phyloP scores from a whole-genome alignment of 2,113 vertebrate species.

The Siphamia tubifer region DNA sequence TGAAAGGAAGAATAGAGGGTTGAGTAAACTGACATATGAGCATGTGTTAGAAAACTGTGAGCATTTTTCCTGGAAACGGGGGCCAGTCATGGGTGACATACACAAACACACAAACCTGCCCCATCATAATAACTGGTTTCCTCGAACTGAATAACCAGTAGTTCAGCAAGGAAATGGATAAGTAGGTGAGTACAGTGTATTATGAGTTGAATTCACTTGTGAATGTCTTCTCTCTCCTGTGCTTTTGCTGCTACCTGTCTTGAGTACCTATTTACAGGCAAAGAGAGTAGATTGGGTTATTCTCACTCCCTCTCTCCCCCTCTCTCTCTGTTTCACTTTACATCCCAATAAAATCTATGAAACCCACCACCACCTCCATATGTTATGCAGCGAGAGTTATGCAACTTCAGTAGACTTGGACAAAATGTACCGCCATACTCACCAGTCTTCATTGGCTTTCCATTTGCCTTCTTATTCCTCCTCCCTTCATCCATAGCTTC shows the following conservation, averaged over 20 bases:
- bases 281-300: neutral
- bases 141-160: slow-evolving; percentile 45
- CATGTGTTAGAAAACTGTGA: slow-evolving; percentile 39
- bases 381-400: slow-evolving; percentile 37
- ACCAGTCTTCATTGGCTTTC: slow-evolving; percentile 10
- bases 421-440: slow-evolving; percentile 50
- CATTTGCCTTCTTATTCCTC: slow-evolving; percentile 14
- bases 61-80: slow-evolving; percentile 45
- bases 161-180: slow-evolving; percentile 48
- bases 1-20: slow-evolving; percentile 20
- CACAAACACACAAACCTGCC: slow-evolving; percentile 40
- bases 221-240: slow-evolving; percentile 31
- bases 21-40: slow-evolving; percentile 44
- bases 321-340: slow-evolving; percentile 45
- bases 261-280: slow-evolving; percentile 33
- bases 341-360: slow-evolving; percentile 58
- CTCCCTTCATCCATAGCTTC: slow-evolving; percentile 28
- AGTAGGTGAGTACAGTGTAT: slow-evolving; percentile 40
- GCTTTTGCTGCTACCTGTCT: slow-evolving; percentile 40
- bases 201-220: slow-evolving; percentile 46
- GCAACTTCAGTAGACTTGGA: slow-evolving; percentile 42
- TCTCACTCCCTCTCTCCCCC: neutral
- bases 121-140: slow-evolving; percentile 52
- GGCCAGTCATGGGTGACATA: slow-evolving; percentile 31
- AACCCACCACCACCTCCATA: slow-evolving; percentile 52